Conservation (phyloP, 2,888 invertebrate species). For the Reticulitermes lucifugus region DNA sequence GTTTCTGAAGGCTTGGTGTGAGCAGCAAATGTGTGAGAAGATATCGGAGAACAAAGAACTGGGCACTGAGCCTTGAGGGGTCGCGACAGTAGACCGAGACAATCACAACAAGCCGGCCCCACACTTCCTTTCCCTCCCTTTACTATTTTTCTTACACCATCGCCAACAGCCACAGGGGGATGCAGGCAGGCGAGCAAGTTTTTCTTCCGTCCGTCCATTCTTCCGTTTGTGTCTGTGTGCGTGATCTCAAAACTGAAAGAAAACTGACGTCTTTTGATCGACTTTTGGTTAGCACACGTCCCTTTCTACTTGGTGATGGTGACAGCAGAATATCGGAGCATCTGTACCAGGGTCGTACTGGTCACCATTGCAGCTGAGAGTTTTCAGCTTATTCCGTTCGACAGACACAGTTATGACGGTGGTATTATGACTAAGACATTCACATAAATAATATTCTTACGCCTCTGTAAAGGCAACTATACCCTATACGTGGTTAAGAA, state of each 20-base stretch:
- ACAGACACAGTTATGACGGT: no score
- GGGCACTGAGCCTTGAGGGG: not conserved
- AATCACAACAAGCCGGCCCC: not conserved
- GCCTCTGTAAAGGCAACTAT: no score
- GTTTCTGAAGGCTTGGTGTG: not conserved
- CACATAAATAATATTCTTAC: no score
- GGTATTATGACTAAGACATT: no score
- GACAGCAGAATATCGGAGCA: not conserved
- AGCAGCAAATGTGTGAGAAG: not conserved
- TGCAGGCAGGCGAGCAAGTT: not conserved
- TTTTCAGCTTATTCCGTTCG: no score
- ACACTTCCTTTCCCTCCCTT: no score
- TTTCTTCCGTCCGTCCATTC: not conserved
- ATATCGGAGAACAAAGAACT: constrained; percentile 13
- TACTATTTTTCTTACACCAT: not conserved
- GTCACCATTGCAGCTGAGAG: no score
- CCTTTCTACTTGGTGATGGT: not conserved
- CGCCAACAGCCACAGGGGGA: not conserved
- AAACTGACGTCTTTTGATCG: constrained; percentile 9
- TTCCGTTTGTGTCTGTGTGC: not conserved
- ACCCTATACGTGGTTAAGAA: no score
- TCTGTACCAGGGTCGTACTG: no score
- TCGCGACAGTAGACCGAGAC: not conserved
- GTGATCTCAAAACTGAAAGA: not conserved
- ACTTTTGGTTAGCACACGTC: not conserved